phyloP scores from a whole-genome alignment of 2,797 vertebrate species.

The Sebastes taczanowskii region DNA sequence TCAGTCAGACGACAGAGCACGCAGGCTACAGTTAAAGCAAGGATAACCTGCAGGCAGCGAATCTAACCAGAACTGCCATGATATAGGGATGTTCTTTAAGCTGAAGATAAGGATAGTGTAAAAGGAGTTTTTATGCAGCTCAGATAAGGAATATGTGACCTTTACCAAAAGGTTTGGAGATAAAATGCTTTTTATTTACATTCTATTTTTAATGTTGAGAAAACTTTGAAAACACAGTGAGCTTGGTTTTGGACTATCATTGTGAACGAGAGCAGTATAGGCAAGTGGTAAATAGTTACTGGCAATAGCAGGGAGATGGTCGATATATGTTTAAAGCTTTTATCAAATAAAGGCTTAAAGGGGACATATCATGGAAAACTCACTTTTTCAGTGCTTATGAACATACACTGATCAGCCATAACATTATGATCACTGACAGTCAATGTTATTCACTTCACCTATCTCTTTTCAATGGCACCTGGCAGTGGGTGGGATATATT shows the following conservation, averaged over 20 bases:
- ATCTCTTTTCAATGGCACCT: too few species aligned
- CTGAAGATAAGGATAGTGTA: constrained; percentile 21
- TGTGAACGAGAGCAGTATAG: background rate
- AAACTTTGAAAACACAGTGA: background rate
- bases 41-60: constrained; percentile 41
- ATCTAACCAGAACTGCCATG: constrained; percentile 24
- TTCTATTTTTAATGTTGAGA: background rate
- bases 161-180: constrained; percentile 40
- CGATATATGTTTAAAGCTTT: background rate
- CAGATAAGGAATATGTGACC: constrained; percentile 43
- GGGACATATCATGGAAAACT: background rate
- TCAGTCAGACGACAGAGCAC: constrained; percentile 39
- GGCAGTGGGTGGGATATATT: too few species aligned
- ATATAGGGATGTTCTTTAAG: constrained; percentile 44
- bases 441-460: too few species aligned
- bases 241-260: background rate
- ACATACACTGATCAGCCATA: too few species aligned
- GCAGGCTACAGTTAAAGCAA: constrained; percentile 18
- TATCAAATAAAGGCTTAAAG: background rate
- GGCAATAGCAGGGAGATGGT: background rate
- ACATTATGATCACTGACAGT: too few species aligned
- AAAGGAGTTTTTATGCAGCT: constrained; percentile 1
- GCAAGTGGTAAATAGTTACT: background rate
- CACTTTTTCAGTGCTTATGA: background rate
- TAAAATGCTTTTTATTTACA: background rate